Base-by-base conservation (phyloP, 2,888 invertebrate species). In the Zeuzera pyrina region DNA sequence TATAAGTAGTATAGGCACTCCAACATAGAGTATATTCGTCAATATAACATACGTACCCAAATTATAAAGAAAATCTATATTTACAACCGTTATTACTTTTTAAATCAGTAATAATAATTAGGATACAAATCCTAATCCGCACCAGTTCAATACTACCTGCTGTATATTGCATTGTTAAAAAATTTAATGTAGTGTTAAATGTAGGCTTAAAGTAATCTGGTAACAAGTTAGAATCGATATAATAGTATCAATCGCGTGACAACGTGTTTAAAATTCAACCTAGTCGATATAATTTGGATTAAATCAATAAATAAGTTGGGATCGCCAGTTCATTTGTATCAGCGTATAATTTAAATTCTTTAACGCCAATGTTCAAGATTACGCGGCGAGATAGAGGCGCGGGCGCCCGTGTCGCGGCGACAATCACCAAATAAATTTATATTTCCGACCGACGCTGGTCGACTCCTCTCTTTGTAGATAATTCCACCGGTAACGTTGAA, bases 341-440 rank as follows among this genome's bases (percentile, higher is more conserved):
- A 62, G 73, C 62, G 67, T 79, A 83, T 81, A 83, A 83, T 81
- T 83, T 83, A 83, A 83, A 81, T 81, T 81, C 81, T 83, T 83
- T 83, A 81, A 81, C 83, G 83, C 83, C 81, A 81, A 81, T 83
- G 83, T 81, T 81, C 71, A 77, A 83, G 83, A 83, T 83, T 81
- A 81, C 72, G 69, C 72, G 73, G 66, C 46, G 66, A 67, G 81
- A 83, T 81, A 83, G 69, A 68, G 72, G 61, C 60, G 65, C 70
- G 72, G 71, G 81, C 78, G 81, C 81, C 76, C 77, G 74, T 76
- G 81, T 77, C 68, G 57, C 61, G 36, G 62, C 62, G 67, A 79
- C 76, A 73, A 69, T 70, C 73, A 76, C 78, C 67, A 78, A 77
- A 79, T 81, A 81, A 81, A 83, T 81, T 79, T 81, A 81, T 79